Evolutionary conservation across 2,888 invertebrate genomes (phyloP).

Genomic region (Gisinianus flammeolus): DNA sequence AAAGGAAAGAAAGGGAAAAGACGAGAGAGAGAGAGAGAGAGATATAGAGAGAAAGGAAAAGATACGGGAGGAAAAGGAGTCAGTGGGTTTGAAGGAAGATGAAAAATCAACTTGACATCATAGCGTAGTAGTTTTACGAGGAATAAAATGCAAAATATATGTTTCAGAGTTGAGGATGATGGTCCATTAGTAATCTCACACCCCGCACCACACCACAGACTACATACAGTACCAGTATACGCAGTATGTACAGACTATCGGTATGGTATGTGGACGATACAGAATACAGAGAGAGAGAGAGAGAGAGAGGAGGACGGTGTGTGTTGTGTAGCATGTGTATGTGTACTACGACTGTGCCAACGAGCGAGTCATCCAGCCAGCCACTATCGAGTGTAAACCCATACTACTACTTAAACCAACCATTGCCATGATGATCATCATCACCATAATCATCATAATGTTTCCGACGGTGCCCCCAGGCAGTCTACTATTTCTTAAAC

Average conservation of each 20-base stretch:
- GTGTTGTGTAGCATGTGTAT: no score
- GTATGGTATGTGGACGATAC: not conserved
- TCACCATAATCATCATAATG: slow-evolving; percentile 24
- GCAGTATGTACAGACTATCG: not conserved
- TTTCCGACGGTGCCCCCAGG: slow-evolving; percentile 15
- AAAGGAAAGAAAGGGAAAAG: slow-evolving; percentile 1
- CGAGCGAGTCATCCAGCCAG: not conserved
- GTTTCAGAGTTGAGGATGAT: slow-evolving; percentile 46
- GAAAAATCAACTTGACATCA: slow-evolving; percentile 46
- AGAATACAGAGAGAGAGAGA: no score
- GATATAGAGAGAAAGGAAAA: not conserved
- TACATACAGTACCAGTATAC: not conserved
- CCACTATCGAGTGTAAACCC: slow-evolving; percentile 22
- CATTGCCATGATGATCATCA: slow-evolving; percentile 30
- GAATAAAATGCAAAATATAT: slow-evolving; percentile 47
- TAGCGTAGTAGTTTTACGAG: slow-evolving; percentile 42
- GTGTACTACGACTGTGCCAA: not conserved
- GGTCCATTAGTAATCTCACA: slow-evolving; percentile 49
- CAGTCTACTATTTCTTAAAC: slow-evolving; percentile 12
- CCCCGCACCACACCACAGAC: slow-evolving; percentile 1
- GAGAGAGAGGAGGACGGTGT: no score
- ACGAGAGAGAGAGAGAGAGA: no score
- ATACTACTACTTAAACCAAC: slow-evolving; percentile 31
- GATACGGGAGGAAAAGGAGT: slow-evolving; percentile 20
- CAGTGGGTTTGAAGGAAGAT: slow-evolving; percentile 24